Conservation (phyloP, 2,113 vertebrate species). For the Corydoras sp. region DNA sequence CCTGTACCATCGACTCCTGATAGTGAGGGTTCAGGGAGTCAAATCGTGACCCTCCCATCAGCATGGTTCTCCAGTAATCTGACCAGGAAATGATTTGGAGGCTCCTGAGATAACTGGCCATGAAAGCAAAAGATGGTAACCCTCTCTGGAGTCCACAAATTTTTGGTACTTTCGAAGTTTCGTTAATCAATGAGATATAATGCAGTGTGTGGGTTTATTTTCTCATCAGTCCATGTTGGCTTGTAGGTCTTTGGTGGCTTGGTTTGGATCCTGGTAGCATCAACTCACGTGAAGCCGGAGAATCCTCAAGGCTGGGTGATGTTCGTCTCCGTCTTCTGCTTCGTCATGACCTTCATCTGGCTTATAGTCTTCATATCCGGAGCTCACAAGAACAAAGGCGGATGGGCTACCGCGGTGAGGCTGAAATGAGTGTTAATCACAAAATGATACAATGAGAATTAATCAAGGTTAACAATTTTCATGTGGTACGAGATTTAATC, state of each 20-base stretch:
- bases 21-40: too few species aligned
- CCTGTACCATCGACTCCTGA: too few species aligned
- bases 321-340: conserved; percentile 68
- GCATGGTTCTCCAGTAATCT: too few species aligned
- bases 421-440: background rate
- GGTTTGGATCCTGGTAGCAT: conserved; percentile 67
- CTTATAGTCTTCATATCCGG: conserved; percentile 54
- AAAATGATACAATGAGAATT: too few species aligned
- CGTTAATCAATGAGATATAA: background rate
- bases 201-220: background rate
- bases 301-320: conserved; percentile 67
- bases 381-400: conserved; percentile 43
- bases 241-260: conserved; percentile 65
- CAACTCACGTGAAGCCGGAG: conserved; percentile 46
- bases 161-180: background rate
- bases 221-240: background rate
- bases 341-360: conserved; percentile 57
- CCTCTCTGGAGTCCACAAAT: too few species aligned
- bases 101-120: too few species aligned
- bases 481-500: too few species aligned
- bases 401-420: conserved; percentile 60
- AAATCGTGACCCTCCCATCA: too few species aligned
- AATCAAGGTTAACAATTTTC: too few species aligned
- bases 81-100: too few species aligned
- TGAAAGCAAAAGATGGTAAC: too few species aligned